These are phyloP conservation scores for Chionis minor DNA, from an alignment of 2,113 vertebrate species.

Conservation along the genomic window DNA sequence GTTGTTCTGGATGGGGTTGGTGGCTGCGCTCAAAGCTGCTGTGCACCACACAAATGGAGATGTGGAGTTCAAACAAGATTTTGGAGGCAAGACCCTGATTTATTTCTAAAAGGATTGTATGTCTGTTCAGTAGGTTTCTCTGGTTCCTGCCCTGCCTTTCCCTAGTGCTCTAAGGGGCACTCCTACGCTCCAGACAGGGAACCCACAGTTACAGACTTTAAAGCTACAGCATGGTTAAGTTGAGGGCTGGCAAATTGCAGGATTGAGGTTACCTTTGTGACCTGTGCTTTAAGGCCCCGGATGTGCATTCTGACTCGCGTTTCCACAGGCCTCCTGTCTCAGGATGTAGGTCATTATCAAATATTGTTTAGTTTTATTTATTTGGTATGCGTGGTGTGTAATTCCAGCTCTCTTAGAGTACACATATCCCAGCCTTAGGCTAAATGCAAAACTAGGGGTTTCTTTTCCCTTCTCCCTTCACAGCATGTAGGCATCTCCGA, in stretches of 20 bases:
- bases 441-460: neutral
- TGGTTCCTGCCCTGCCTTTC: neutral
- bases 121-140: neutral
- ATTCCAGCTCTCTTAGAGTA: neutral
- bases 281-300: neutral
- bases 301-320: neutral
- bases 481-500: neutral
- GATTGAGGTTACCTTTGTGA: neutral
- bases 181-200: neutral
- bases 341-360: neutral
- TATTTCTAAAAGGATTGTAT: neutral
- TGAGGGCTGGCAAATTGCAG: neutral
- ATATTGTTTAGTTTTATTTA: neutral
- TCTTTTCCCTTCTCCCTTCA: neutral
- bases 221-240: neutral
- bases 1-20: neutral
- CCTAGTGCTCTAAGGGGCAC: neutral
- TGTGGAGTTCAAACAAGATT: neutral
- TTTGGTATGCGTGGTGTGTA: neutral
- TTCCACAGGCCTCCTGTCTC: neutral
- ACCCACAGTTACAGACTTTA: neutral
- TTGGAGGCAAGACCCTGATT: neutral
- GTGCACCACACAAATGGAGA: neutral
- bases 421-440: neutral
- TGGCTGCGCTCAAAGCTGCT: neutral